Evolutionary conservation across 2,888 invertebrate genomes (phyloP), one percentile per base, ranked within the genome.

Genomic region (Xylocampa areola): DNA sequence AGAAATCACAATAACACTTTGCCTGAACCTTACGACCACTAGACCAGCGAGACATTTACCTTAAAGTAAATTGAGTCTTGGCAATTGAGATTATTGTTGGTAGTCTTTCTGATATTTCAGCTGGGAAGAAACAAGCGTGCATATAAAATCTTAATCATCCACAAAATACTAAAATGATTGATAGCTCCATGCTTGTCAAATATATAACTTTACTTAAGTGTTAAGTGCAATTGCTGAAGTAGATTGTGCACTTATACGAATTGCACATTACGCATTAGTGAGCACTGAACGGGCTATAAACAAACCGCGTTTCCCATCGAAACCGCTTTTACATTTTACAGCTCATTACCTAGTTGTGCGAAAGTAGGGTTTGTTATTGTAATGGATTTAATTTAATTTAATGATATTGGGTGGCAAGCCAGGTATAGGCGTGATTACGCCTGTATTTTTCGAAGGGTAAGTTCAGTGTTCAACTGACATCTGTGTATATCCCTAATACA

Each of bases 161-260:
- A 33, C 8, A 11, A 35, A 14, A 36, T 40, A 17, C 7, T 10
- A 30, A 35, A 25, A 37, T 14, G 17, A 37, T 66, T 30, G 59
- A 47, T 59, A 36, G 6, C 14, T n/a, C 27, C n/a, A 21, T 49
- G 11, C 23, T 21, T 19, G 23, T 49, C 41, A 52, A 49, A 45
- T 36, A 45, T 7, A 23, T 33, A 37, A 5, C 23, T 1, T 8
- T 37, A 37, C 41, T 29, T 48, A 62, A 37, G 52, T 68, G 40
- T 30, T 49, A 50, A 44, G 33, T 30, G 25, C 27, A 63, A 63
- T 68, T 43, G 47, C 45, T 62, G 41, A 43, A 68, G 53, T 66
- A 66, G 64, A 47, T 69, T 47, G 36, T 69, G 65, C 70, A 66
- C 70, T 66, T 66, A 43, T 23, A 50, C 43, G 57, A 66, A 66